phyloP scores from a whole-genome alignment of 2,888 invertebrate genomes.

The Vannuccia rotundouncinata region DNA sequence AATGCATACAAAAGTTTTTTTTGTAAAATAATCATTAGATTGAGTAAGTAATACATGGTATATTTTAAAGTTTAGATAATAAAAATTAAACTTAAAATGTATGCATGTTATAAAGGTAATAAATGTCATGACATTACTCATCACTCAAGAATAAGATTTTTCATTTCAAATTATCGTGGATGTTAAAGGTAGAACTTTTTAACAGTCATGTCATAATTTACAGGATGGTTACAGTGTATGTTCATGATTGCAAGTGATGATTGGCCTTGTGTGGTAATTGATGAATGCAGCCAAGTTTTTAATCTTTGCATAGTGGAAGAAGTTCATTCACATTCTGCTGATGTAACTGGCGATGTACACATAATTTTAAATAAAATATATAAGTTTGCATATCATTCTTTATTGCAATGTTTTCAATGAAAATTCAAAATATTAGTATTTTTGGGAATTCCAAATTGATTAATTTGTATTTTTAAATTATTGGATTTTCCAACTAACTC shows the following conservation, averaged over 20 bases:
- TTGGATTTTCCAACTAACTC: too few relatives aligned
- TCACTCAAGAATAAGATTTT: neutral
- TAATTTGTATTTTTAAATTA: too few relatives aligned
- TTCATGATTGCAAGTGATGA: too few relatives aligned
- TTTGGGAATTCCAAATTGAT: too few relatives aligned
- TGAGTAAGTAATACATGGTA: too few relatives aligned
- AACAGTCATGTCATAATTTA: neutral
- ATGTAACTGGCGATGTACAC: slow-evolving; percentile 5
- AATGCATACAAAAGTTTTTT: neutral
- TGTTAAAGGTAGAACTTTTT: neutral
- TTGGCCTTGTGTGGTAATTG: too few relatives aligned
- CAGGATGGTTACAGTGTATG: too few relatives aligned
- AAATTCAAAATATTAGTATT: too few relatives aligned
- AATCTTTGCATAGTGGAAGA: neutral
- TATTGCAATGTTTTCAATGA: too few relatives aligned
- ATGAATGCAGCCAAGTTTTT: too few relatives aligned
- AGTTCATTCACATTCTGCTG: slow-evolving; percentile 1
- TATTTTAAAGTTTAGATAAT: too few relatives aligned
- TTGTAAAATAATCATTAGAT: slow-evolving; percentile 1
- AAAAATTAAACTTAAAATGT: too few relatives aligned
- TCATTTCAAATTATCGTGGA: slow-evolving; percentile 11
- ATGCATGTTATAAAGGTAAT: neutral
- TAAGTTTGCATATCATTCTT: slow-evolving; percentile 12
- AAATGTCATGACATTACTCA: neutral
- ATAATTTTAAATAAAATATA: neutral